Evolutionary conservation across 2,113 vertebrate genomes (phyloP), one percentile per base, ranked within the genome.

Genomic region (Procavia capensis): DNA sequence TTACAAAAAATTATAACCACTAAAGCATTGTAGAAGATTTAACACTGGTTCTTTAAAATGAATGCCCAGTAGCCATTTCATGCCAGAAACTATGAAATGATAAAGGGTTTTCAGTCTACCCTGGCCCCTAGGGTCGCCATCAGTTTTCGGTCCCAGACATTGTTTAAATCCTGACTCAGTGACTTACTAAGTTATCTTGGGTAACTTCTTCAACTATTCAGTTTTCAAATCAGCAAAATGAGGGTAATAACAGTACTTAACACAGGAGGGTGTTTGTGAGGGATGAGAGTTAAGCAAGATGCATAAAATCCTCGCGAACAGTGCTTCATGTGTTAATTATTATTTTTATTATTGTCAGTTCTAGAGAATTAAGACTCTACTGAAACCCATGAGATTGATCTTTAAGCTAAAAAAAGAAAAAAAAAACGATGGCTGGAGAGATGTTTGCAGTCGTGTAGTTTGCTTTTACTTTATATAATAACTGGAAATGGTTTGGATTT

Each of bases 391-490:
- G 19, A 85, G 17, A 84, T 87, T 89, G 41, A 54, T 63, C n/a
- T 68, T 88, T 68, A 88, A 43, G 9, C 3, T 76, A 11, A 76
- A 20, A 41, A 50, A 80, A 61, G 63, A 27, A 75, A 85, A 90
- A 61, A 14, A 66, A 87, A 75, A 63, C n/a, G n/a, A n/a, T n/a
- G 1, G 9, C 34, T 59, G 39, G 6, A 81, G 34, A 84, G 72
- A 88, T 95, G 54, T 93, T 85, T 91, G 24, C 50, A 74, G 27
- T 96, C 41, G 80, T 75, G 54, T 10, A 63, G 50, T 64, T 91
- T 91, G 54, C n/a, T 34, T 83, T 54, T 63, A 82, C 72, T 95
- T 92, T 90, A 66, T 70, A 2, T 54, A 92, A 87, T 16, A 93
- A 96, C 50, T 0, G 61, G n/a, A 85, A 95, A 91, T 79, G 1